Base-by-base conservation (phyloP, 2,113 vertebrate species). In the Macrotus californicus region DNA sequence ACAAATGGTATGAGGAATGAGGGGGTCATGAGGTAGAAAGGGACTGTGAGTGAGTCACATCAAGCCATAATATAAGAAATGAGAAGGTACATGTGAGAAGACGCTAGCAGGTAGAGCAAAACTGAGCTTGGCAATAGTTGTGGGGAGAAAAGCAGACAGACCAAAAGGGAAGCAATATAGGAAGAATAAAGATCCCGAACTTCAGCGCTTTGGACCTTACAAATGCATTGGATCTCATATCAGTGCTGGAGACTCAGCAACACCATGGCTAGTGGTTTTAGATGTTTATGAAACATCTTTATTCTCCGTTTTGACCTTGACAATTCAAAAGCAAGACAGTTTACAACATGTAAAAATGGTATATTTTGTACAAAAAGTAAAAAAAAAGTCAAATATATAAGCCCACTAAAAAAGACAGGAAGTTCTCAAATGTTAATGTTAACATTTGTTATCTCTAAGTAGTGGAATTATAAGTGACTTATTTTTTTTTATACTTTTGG, bases 401-500 rank as follows among this genome's bases (percentile, higher is more conserved):
- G 52, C 80, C 12, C 14, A 73, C 46, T 67, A 29, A 96, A 86
- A 86, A 90, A 76, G 8, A 70, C 11, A 79, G 15, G 41, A 92
- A 93, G 89, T 6, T 36, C 14, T 88, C 43, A 92, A 92, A 92
- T 81, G n/a, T 86, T 72, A 96, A 75, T 81, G 52, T 76, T 95
- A 94, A 84, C 24, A 13, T 41, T 86, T 14, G 66, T 85, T 95
- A 94, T 90, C 80, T 83, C 66, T 82, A 94, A 91, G 46, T 59
- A 54, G 34, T 93, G 77, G 76, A 85, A 85, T 88, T 92, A 50
- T 29, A 96, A 86, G 52, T 54, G 39, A 59, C 39, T 89, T 73
- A 39, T 75, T 83, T 88, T 92, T 70, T 88, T 95, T 80, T 87
- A 81, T 29, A 36, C 36, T 91, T 96, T 89, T 88, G 77, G 77